Evolutionary conservation across 1,140 invertebrate genomes (phyloP).

Genomic region (Caerostris extrusa): DNA sequence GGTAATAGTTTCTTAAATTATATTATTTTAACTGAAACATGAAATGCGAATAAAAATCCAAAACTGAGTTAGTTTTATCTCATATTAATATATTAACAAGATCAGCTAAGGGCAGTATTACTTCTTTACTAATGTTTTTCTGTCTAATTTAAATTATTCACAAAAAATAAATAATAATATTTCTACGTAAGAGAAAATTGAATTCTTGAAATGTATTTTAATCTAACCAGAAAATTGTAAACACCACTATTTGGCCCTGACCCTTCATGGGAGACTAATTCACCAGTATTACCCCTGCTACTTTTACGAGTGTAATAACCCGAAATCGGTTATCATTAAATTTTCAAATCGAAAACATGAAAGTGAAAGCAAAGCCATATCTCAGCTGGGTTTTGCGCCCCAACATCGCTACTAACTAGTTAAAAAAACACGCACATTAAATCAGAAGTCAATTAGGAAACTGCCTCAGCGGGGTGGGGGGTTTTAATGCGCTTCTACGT

Average conservation of each 20-base stretch:
- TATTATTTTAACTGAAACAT: too few relatives aligned
- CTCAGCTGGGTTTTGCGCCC: neutral
- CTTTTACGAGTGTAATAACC: neutral
- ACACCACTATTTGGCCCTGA: neutral
- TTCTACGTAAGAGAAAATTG: too few relatives aligned
- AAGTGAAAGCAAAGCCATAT: neutral
- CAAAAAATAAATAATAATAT: too few relatives aligned
- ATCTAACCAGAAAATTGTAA: too few relatives aligned
- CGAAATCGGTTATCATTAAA: neutral
- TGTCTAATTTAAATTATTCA: too few relatives aligned
- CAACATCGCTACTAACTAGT: neutral
- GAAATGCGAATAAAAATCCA: too few relatives aligned
- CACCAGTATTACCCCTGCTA: neutral
- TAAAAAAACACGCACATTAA: neutral
- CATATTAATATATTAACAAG: too few relatives aligned
- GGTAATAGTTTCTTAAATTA: too few relatives aligned
- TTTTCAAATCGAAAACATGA: neutral
- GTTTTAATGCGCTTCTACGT: neutral
- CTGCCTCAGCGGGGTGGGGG: neutral
- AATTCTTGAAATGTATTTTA: too few relatives aligned
- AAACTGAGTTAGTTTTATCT: too few relatives aligned
- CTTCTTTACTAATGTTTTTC: too few relatives aligned
- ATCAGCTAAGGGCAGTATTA: too few relatives aligned
- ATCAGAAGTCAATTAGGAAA: neutral
- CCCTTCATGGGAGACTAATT: neutral